phyloP scores from a whole-genome alignment of 2,113 vertebrate species.

The Labeo rohita region DNA sequence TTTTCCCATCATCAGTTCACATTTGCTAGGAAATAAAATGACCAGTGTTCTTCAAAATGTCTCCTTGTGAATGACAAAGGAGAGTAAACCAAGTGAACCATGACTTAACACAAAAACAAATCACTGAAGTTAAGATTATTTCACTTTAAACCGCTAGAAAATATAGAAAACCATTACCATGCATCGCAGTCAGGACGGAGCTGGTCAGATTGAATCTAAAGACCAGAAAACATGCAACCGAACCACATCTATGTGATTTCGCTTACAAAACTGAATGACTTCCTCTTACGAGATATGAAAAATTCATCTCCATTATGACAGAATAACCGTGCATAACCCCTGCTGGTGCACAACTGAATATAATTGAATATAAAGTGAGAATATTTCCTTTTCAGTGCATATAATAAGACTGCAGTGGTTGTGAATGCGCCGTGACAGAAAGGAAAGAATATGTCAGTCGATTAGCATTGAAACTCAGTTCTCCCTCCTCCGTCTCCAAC shows the following conservation, averaged over 20 bases:
- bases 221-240: neutral
- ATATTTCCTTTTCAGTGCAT: neutral
- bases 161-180: neutral
- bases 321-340: neutral
- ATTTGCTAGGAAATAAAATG: neutral
- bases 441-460: neutral
- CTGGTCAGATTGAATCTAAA: neutral
- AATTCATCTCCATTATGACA: slow-evolving; percentile 38
- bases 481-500: neutral
- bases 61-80: neutral
- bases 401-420: neutral
- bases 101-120: neutral
- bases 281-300: neutral
- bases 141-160: neutral
- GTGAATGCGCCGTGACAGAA: neutral
- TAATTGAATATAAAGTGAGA: neutral
- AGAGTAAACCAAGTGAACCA: neutral
- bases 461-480: neutral
- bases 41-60: neutral
- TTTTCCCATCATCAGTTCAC: too few species aligned
- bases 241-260: neutral
- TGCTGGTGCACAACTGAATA: neutral
- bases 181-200: neutral
- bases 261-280: neutral
- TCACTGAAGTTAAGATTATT: neutral